Evolutionary conservation across 2,113 vertebrate genomes (phyloP).

Genomic region (Nansenia antarctica): DNA sequence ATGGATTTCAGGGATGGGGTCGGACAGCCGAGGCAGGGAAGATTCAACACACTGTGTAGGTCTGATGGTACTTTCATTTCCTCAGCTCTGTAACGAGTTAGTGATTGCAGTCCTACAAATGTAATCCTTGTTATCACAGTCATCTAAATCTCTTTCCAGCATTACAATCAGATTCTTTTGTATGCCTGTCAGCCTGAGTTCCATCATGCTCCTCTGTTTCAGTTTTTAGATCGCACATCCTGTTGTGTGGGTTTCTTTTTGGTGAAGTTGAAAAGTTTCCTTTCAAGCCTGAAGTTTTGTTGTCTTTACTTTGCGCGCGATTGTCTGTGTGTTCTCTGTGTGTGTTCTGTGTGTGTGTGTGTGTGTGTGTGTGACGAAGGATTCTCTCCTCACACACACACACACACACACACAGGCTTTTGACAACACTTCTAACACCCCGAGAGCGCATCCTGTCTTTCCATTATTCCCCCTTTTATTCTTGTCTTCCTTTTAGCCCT

Average conservation of each 20-base stretch:
- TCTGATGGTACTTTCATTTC: slow-evolving; percentile 40
- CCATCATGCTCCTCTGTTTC: slow-evolving; percentile 58
- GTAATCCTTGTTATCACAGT: too few species aligned
- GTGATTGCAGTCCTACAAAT: slow-evolving; percentile 55
- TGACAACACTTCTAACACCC: slow-evolving; percentile 72
- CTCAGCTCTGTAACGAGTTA: too few species aligned
- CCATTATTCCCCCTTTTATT: slow-evolving; percentile 67
- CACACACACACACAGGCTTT: slow-evolving; percentile 61
- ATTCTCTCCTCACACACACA: too few species aligned
- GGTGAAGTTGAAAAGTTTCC: slow-evolving; percentile 73
- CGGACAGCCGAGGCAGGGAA: slow-evolving; percentile 14
- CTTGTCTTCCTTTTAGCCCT: too few species aligned
- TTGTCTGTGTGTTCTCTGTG: too few species aligned
- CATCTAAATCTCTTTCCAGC: slow-evolving; percentile 38
- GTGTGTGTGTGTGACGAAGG: slow-evolving; percentile 73
- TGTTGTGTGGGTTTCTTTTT: slow-evolving; percentile 66
- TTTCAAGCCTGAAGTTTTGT: slow-evolving; percentile 71
- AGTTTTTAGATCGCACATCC: slow-evolving; percentile 56
- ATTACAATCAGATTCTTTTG: slow-evolving; percentile 54
- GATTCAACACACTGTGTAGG: slow-evolving; percentile 30
- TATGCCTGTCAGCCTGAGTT: slow-evolving; percentile 52
- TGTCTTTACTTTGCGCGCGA: slow-evolving; percentile 72
- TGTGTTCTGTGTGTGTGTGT: slow-evolving; percentile 69
- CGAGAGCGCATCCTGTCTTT: slow-evolving; percentile 67
- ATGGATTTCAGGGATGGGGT: slow-evolving; percentile 32